Evolutionary conservation across 1,140 invertebrate species (phyloP).

Genomic region (Neodiprion pinetum): DNA sequence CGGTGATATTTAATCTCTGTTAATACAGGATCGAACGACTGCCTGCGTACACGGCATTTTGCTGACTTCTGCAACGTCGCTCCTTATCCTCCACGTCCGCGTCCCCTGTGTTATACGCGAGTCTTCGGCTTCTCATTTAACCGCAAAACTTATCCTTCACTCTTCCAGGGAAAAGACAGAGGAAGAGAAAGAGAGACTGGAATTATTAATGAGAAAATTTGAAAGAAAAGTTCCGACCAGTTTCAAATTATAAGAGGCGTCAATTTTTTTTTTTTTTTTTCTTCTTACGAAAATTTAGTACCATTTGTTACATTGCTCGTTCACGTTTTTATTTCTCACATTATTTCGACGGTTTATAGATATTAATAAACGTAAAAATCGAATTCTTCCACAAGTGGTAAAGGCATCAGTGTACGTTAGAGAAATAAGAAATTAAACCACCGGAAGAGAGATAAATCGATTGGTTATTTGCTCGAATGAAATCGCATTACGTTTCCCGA

Average conservation of each 20-base stretch:
- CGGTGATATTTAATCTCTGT: neutral
- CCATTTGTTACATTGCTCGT: neutral
- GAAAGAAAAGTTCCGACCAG: too few relatives aligned
- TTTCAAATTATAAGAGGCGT: too few relatives aligned
- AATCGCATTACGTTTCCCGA: conserved; percentile 35
- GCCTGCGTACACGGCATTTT: conserved; percentile 15
- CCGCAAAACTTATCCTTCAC: too few relatives aligned
- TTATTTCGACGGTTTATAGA: too few relatives aligned
- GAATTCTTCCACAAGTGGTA: too few relatives aligned
- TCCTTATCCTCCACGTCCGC: neutral
- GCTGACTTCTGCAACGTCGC: conserved; percentile 17
- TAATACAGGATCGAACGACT: conserved; percentile 46
- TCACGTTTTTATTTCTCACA: neutral
- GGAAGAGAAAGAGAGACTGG: too few relatives aligned
- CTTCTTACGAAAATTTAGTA: neutral
- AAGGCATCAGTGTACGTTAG: too few relatives aligned
- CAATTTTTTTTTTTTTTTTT: conserved; percentile 11
- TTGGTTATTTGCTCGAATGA: conserved; percentile 55
- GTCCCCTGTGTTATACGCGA: neutral
- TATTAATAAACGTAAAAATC: too few relatives aligned
- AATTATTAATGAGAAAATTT: too few relatives aligned
- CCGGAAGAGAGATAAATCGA: conserved; percentile 43
- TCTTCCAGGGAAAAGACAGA: too few relatives aligned
- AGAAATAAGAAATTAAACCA: conserved; percentile 1
- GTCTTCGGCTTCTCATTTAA: too few relatives aligned